Conservation (phyloP, 2,888 invertebrate genomes). For the Apotomis turbidana region DNA sequence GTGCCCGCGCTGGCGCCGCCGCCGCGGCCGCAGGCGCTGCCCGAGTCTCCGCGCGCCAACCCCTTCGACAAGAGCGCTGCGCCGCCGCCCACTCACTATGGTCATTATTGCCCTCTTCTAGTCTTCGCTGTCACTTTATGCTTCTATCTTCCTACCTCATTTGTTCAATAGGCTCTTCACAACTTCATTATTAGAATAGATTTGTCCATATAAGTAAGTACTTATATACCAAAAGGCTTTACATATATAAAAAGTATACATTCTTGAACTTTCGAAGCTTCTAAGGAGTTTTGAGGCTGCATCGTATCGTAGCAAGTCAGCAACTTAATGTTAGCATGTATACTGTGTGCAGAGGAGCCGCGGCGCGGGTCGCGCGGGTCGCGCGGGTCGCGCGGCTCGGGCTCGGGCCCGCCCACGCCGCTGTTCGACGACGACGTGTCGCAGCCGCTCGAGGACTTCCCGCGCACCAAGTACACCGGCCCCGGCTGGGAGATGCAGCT, state of each 20-base stretch:
- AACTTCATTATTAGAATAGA: too few relatives aligned
- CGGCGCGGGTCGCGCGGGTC: constrained; percentile 49
- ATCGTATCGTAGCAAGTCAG: too few relatives aligned
- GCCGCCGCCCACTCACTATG: constrained; percentile 56
- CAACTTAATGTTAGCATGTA: constrained; percentile 4
- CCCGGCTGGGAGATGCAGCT: constrained; percentile 99
- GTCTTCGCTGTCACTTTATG: not conserved
- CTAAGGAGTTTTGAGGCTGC: too few relatives aligned
- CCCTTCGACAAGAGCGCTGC: constrained; percentile 88
- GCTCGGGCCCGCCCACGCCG: constrained; percentile 90
- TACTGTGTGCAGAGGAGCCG: constrained; percentile 47
- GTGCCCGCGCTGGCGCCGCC: constrained; percentile 90
- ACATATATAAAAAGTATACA: too few relatives aligned
- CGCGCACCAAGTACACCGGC: constrained; percentile 89
- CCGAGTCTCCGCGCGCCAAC: constrained; percentile 87
- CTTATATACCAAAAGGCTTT: too few relatives aligned
- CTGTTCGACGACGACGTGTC: constrained; percentile 97
- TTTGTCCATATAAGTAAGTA: too few relatives aligned
- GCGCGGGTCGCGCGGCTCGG: constrained; percentile 48
- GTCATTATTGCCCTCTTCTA: constrained; percentile 2
- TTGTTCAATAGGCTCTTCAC: too few relatives aligned
- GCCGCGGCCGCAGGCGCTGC: constrained; percentile 80
- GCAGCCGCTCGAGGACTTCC: constrained; percentile 95
- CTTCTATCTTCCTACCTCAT: not conserved
- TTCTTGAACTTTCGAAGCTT: too few relatives aligned